Base-by-base conservation (phyloP, 2,797 vertebrate genomes). In the Fringilla coelebs region DNA sequence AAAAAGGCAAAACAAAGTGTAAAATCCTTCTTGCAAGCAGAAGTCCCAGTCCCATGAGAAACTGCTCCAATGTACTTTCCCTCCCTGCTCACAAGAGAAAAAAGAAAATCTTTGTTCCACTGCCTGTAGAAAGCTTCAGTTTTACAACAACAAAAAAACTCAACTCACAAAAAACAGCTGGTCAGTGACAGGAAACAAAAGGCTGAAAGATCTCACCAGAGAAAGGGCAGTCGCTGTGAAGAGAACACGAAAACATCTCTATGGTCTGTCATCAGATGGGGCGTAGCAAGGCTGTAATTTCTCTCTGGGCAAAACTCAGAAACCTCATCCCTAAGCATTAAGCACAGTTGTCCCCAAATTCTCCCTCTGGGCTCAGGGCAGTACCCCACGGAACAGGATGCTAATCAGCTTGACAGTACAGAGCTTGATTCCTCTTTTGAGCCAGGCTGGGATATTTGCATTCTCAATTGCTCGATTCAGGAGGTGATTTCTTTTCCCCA, bases 381-480 rank as follows among this genome's bases (percentile, higher is more conserved):
- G 67, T 16, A 71, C 32, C 93, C 84, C 88, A 66, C 2, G 0
- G 31, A 72, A 60, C 2, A 4, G 86, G 94, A 73, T 88, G 82
- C 48, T 94, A 96, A 96, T 95, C 90, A 95, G 88, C 36, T 74
- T 93, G 93, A 70, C 79, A 73, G 90, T 34, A 58, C 4, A 81
- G 93, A 80, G 79, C 81, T 48, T 45, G 86, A 94, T 89, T 82
- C 94, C 86, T 62, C 81, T 89, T 97, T 96, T 94, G 91, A 96
- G 83, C 36, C 32, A 51, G 61, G 84, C 77, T 58, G 82, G 60
- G 85, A 84, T 65, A 96, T 93, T 94, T 97, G 95, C 93, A 93
- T 95, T 97, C 93, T 95, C 92, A 97, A 81, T 83, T 90, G 93
- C 82, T 94, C 7, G 7, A 95, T 94, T 95, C 94, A 97, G 84